phyloP scores from a whole-genome alignment of 35 echinoderm and acorn worm genomes.

The Patiria miniata region DNA sequence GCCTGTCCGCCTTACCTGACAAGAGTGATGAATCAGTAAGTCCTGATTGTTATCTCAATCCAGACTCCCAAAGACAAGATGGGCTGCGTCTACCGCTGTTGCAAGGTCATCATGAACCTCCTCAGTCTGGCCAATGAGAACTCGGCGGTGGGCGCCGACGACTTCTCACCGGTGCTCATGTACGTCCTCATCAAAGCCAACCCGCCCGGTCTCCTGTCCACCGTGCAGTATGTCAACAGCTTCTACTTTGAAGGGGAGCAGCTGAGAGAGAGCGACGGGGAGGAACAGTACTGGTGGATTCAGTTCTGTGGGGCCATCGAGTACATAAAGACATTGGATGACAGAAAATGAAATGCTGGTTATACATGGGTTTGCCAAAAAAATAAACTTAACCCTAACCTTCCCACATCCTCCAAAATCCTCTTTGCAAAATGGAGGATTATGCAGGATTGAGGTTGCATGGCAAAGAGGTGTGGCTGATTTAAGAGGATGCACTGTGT shows the following conservation, averaged over 20 bases:
- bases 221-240: slow-evolving; percentile 98
- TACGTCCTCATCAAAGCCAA: slow-evolving; percentile 99
- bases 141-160: slow-evolving; percentile 77
- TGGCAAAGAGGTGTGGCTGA: too few relatives aligned
- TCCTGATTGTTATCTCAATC: background rate
- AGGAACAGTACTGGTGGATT: slow-evolving; percentile 98
- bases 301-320: slow-evolving; percentile 94
- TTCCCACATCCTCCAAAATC: too few relatives aligned
- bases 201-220: slow-evolving; percentile 91
- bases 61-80: slow-evolving; percentile 98
- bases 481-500: too few relatives aligned
- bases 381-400: too few relatives aligned
- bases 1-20: too few relatives aligned
- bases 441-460: too few relatives aligned
- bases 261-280: slow-evolving; percentile 66
- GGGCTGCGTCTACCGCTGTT: slow-evolving; percentile 83
- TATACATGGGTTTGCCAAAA: too few relatives aligned
- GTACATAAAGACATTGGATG: slow-evolving; percentile 91
- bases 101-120: slow-evolving; percentile 92
- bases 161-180: slow-evolving; percentile 88
- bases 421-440: too few relatives aligned
- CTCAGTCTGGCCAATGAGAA: slow-evolving; percentile 77
- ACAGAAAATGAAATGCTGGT: slow-evolving; percentile 67
- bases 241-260: slow-evolving; percentile 81
- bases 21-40: too few relatives aligned